Base-by-base conservation (phyloP, 2,113 vertebrate species). In the Stomatorhinus ivindoensis region DNA sequence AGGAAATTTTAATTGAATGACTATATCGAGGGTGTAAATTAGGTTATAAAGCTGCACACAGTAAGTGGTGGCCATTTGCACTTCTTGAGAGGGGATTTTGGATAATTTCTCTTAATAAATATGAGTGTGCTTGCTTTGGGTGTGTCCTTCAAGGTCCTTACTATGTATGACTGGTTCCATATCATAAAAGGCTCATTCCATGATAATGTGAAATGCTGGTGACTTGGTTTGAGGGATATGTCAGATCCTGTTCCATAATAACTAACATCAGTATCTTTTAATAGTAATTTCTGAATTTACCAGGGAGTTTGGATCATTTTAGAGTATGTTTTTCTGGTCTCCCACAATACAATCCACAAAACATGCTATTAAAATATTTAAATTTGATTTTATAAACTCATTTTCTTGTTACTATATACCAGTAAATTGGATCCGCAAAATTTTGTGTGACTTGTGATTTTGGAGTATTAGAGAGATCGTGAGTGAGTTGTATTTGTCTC, bases 321-420 rank as follows among this genome's bases (percentile, higher is more conserved):
- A 8, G 15, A 50, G 6, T 86, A 0, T 51, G 13, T 31, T 31
- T 17, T 50, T 87, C 19, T 55, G 50, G 19, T 87, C n/a, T 87
- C 27, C 10, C 47, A 13, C 85, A 27, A 53, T 51, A 51, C 13
- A 6, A 17, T 27, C n/a, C 10, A 10, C 42, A n/a, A 48, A 27
- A 13, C 44, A 48, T 86, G 24, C 83, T 46, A 86, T 86, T 86
- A 86, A 86, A 50, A 86, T 48, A 86, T 47, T 48, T 87, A 51
- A 87, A 53, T 53, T 87, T n/a, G n/a, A 51, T 87, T 87, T 27
- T 31, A 86, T 86, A 55, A 87, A 35, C 27, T 87, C 31, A 9
- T 55, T 87, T 15, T 87, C 50, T 87, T 27, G 7, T 87, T 39
- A 7, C 5, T 50, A 86, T 50, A 86, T 47, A 53, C 47, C 10